Base-by-base conservation (phyloP, 2,888 invertebrate genomes). In the Drosophila planitibia region DNA sequence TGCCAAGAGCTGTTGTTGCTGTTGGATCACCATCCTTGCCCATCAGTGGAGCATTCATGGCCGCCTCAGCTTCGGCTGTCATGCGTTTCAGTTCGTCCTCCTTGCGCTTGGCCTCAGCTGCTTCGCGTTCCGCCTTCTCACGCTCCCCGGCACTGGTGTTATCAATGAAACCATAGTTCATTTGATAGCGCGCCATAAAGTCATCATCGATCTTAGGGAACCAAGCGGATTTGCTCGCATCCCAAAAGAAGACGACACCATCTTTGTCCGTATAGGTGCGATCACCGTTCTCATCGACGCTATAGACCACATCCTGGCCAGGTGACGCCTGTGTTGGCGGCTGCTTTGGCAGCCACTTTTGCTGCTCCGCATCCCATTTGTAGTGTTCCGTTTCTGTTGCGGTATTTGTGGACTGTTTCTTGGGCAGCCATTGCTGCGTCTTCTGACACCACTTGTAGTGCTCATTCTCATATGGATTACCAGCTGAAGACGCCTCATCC, bases 191-290 rank as follows among this genome's bases (percentile, higher is more conserved):
- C 0, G 99, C 99, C 94, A 99, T 95, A 91, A 99, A 99, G 87
- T 99, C 98, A 89, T 98, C 98, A 94, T 99, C 98, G 74, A 99
- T 96, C 95, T 98, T 98, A 0, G 99, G 99, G 94, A 99, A 97
- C 99, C 99, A 99, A 6, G 98, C 99, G 90, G 96, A 96, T 92
- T 97, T 98, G 47, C 96, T 95, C 32, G 94, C 95, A 94, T 99
- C 98, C 98, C 98, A 99, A 91, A 99, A 97, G 93, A 96, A 98
- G 74, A 96, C 96, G 0, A 96, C 96, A 1, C 98, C 99, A 94
- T 99, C 99, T 61, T 94, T 93, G 91, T 98, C 98, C 9, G 96
- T 97, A 86, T 97, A 97, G 14, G 96, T 96, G 86, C 97, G 96
- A 60, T 96, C 95, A 89, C 97, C 96, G 92, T 96, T 95, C 94